Evolutionary conservation across 2,113 vertebrate species (phyloP), one percentile per base, ranked within the genome.

Genomic region (Pyxicephalus adspersus): DNA sequence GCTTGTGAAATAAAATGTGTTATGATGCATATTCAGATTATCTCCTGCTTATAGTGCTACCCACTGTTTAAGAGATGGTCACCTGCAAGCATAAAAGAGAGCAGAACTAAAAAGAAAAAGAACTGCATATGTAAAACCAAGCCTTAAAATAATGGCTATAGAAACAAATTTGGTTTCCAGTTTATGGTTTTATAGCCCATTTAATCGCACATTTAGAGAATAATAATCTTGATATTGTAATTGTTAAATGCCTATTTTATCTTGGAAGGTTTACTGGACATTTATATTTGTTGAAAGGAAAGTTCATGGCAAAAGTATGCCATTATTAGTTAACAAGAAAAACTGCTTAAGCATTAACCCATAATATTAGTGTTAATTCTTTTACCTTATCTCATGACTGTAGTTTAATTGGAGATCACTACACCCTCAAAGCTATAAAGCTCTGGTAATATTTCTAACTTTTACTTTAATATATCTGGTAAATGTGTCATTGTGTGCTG

Each of bases 401-500:
- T 28, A 17, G 19, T 22, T 67, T 66, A 78, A 57, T 29, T 29
- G 64, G 23, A 17, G 38, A 63, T 76, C 57, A 34, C 23, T 31
- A 57, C 64, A 25, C 50, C 28, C 50, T 20, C n/a, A 57, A 28
- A 18, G 51, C 51, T 57, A 55, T 78, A 66, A 67, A 57, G 76
- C 25, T 65, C 38, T 34, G 76, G 51, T 52, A 77, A 78, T 55
- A 78, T 57, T 66, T 31, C 19, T 54, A 29, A 66, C 20, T 79
- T 79, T 79, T 79, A 20, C 29, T 29, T 67, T 79, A 79, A 79
- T 79, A 67, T 67, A 60, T 58, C 64, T 79, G 77, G 68, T 67
- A 79, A 79, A 79, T 79, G 64, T 79, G 64, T 68, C 25, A 68
- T 79, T 79, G 68, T 79, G 29, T 26, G 64, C 77, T 58, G 17